These are phyloP conservation scores for Ostrea denselamellosa DNA, from an alignment of 1,140 invertebrate genomes.

Conservation along the genomic window DNA sequence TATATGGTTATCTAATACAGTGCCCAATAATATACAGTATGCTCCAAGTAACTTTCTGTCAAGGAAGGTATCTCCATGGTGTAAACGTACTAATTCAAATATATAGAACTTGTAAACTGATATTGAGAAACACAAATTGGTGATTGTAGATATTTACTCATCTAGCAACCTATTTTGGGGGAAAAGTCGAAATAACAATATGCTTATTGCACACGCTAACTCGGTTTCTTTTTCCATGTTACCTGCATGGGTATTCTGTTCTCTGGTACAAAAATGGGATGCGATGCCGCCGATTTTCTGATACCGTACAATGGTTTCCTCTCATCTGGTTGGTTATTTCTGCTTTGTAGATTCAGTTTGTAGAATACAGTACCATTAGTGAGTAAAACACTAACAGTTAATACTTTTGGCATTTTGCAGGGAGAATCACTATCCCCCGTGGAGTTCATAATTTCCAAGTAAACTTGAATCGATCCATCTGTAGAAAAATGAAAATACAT, in stretches of 20 bases:
- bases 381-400: not conserved
- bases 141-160: too few relatives aligned
- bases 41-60: not conserved
- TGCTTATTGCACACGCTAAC: too few relatives aligned
- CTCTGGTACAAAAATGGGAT: not conserved
- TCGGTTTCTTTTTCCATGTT: not conserved
- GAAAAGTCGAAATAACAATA: too few relatives aligned
- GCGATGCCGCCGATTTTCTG: not conserved
- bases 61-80: not conserved
- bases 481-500: not conserved
- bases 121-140: too few relatives aligned
- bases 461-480: not conserved
- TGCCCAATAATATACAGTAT: too few relatives aligned
- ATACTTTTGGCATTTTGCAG: slow-evolving; percentile 13
- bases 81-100: too few relatives aligned
- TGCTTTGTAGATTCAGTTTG: not conserved
- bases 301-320: not conserved
- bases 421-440: not conserved
- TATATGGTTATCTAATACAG: too few relatives aligned
- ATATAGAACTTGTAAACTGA: too few relatives aligned
- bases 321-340: not conserved
- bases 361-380: slow-evolving; percentile 24
- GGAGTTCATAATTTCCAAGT: not conserved
- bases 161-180: too few relatives aligned
- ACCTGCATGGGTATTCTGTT: not conserved